phyloP scores from a whole-genome alignment of 1,140 invertebrate species.

The fruit fly (Drosophila melanogaster) region DNA sequence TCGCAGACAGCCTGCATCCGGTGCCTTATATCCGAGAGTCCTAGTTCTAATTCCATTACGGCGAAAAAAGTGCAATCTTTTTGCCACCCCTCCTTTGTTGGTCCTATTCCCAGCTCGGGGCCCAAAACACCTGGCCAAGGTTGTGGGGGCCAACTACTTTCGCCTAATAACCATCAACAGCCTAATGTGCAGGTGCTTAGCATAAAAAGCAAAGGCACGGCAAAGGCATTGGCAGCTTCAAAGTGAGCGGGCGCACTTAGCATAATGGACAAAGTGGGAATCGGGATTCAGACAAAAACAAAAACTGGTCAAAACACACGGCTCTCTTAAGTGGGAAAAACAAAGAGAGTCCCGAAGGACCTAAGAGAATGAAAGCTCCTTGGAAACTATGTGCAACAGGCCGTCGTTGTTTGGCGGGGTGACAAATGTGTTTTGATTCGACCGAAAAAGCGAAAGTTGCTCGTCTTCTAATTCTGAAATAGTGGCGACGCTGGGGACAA shows the following conservation, averaged over 20 bases:
- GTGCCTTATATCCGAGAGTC: constrained; percentile 27
- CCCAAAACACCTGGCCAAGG: constrained; percentile 32
- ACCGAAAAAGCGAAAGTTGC: constrained; percentile 18
- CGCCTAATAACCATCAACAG: constrained; percentile 64
- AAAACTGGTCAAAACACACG: constrained; percentile 68
- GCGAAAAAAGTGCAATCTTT: constrained; percentile 63
- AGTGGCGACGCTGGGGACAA: constrained; percentile 60
- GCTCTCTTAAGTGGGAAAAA: constrained; percentile 15
- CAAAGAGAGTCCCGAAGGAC: constrained; percentile 5
- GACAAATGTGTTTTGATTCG: constrained; percentile 75
- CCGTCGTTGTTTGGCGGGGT: constrained; percentile 39
- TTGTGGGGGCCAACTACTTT: constrained; percentile 53
- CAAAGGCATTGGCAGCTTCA: constrained; percentile 48
- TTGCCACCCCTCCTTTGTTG: constrained; percentile 5
- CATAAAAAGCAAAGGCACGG: constrained; percentile 43
- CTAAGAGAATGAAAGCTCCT: constrained; percentile 46
- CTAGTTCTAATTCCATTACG: constrained; percentile 68
- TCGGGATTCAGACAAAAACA: constrained; percentile 16
- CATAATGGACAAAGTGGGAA: constrained; percentile 58
- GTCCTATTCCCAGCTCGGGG: constrained; percentile 17
- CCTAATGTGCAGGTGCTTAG: constrained; percentile 72
- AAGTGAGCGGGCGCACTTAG: constrained; percentile 65
- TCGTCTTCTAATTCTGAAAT: constrained; percentile 51
- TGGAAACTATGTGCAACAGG: constrained; percentile 63
- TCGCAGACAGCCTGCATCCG: constrained; percentile 45